phyloP scores from a whole-genome alignment of 2,113 vertebrate species.

The Eptesicus fuscus region DNA sequence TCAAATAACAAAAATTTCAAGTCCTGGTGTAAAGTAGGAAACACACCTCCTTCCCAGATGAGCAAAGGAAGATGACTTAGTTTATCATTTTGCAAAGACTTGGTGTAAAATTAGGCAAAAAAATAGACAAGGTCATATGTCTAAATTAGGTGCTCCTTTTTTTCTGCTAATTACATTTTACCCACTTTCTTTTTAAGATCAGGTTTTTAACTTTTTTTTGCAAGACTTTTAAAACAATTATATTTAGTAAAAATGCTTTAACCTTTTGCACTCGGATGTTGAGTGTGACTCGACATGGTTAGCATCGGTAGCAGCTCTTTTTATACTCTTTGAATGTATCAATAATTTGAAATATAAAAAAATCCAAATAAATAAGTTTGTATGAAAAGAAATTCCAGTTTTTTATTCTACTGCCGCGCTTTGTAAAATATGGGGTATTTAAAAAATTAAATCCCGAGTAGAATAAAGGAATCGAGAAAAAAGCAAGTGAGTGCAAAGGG shows the following conservation, averaged over 20 bases:
- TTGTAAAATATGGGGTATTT: too few species aligned
- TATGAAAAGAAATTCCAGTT: too few species aligned
- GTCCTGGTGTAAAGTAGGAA: neutral
- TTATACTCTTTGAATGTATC: too few species aligned
- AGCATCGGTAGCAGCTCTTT: too few species aligned
- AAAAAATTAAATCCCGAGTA: too few species aligned
- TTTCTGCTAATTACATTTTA: neutral
- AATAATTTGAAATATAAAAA: too few species aligned
- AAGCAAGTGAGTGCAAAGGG: too few species aligned
- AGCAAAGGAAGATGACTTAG: neutral
- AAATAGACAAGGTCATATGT: neutral
- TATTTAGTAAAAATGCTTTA: neutral
- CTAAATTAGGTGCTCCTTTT: neutral
- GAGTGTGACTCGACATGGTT: too few species aligned
- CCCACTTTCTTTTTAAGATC: neutral
- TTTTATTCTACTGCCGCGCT: too few species aligned
- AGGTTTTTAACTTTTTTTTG: neutral
- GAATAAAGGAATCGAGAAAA: too few species aligned
- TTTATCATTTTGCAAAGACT: neutral
- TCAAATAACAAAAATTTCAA: neutral
- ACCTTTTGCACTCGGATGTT: too few species aligned
- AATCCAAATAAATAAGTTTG: too few species aligned
- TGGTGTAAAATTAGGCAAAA: constrained; percentile 17
- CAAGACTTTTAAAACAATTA: neutral
- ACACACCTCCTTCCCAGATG: neutral